Percentiles rank a stretch among this genome's conserved stretches.
phyloP scores from a whole-genome alignment of 2,888 invertebrate genomes.

The Endotricha flammealis region DNA sequence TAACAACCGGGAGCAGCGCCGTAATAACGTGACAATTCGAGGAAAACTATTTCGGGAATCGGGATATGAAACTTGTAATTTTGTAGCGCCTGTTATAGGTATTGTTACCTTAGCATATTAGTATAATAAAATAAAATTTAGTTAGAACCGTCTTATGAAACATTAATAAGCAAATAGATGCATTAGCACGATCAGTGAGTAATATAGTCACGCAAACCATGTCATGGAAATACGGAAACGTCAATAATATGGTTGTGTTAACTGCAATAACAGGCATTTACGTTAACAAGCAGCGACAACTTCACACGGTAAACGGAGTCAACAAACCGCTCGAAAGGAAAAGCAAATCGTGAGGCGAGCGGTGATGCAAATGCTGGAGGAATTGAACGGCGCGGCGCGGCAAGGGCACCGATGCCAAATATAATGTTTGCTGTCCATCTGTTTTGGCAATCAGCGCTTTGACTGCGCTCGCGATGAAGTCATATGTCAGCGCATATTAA shows the following conservation, averaged over 20 bases:
- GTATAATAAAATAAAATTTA: not conserved
- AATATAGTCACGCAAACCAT: constrained; percentile 5
- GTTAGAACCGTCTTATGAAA: not conserved
- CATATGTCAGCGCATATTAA: constrained; percentile 38
- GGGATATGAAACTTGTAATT: too few relatives aligned
- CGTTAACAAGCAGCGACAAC: constrained; percentile 6
- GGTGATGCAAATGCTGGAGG: not conserved
- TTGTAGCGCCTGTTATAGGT: too few relatives aligned
- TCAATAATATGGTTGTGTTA: constrained; percentile 5
- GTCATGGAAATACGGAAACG: constrained; percentile 6
- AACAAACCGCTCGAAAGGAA: constrained; percentile 7
- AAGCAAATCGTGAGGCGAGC: not conserved
- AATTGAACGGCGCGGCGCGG: not conserved
- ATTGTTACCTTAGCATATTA: too few relatives aligned
- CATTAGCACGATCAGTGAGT: not conserved
- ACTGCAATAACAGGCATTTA: not conserved
- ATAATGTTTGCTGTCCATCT: not conserved
- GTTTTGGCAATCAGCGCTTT: constrained; percentile 12
- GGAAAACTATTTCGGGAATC: not conserved
- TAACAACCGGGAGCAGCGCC: constrained; percentile 17
- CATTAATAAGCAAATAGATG: not conserved
- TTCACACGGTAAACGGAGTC: constrained; percentile 3
- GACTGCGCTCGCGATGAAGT: constrained; percentile 32
- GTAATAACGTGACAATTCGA: not conserved
- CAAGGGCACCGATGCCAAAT: not conserved